phyloP scores from a whole-genome alignment of 2,113 vertebrate species.

The Eulemur macaco region DNA sequence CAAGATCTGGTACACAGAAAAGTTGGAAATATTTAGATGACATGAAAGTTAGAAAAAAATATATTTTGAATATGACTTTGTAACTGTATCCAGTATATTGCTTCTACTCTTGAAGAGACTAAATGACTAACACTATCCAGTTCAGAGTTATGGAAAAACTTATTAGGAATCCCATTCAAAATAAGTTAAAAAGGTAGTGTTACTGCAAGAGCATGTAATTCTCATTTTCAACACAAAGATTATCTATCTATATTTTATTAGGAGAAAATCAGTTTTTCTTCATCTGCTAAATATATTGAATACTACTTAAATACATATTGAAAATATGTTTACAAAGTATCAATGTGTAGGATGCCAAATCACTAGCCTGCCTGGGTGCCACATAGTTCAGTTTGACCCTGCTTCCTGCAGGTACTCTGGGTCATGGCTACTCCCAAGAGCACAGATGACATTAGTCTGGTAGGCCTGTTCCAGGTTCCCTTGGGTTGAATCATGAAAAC shows the following conservation, averaged over 20 bases:
- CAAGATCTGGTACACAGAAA: background rate
- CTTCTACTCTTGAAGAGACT: background rate
- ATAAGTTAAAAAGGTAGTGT: background rate
- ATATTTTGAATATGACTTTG: slow-evolving; percentile 31
- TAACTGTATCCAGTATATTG: background rate
- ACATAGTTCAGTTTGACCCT: background rate
- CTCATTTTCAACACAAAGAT: slow-evolving; percentile 4
- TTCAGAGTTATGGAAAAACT: slow-evolving; percentile 46
- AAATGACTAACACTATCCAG: background rate
- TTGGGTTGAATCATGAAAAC: background rate
- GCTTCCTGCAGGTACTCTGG: background rate
- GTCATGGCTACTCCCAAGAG: background rate
- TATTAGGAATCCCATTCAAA: slow-evolving; percentile 10
- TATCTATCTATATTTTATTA: background rate
- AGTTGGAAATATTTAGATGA: slow-evolving; percentile 26
- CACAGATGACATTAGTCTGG: background rate
- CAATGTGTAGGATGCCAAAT: background rate
- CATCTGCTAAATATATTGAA: slow-evolving; percentile 13
- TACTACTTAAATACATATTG: background rate
- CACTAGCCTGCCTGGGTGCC: background rate
- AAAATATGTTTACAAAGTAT: background rate
- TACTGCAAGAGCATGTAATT: slow-evolving; percentile 28
- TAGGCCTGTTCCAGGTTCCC: background rate
- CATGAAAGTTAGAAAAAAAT: background rate
- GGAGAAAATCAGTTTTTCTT: background rate